Evolutionary conservation across 2,797 vertebrate species (phyloP), one percentile per base, ranked within the genome.

Genomic region (Fratercula arctica): DNA sequence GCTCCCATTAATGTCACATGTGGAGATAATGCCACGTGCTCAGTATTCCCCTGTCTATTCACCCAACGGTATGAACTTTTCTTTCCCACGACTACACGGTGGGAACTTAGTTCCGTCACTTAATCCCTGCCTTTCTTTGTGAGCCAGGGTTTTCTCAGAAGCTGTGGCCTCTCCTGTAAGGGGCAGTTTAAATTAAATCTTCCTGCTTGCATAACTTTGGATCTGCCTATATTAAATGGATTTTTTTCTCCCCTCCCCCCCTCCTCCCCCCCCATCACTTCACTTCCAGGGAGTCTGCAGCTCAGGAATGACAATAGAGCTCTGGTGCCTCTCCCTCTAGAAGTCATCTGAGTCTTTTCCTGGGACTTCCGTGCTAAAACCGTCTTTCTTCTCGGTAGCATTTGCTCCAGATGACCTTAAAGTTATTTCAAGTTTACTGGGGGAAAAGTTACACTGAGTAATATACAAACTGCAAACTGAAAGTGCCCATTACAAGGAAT

Each of bases 41-140:
- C 88, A 80, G 86, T 95, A 95, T 95, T 96, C 92, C 95, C 95
- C 75, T 93, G 93, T 85, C 96, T 92, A 31, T 96, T 96, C 94
- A 78, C 86, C 83, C 90, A 91, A 3, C 1, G 57, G 54, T 64
- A 85, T 2, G 9, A 87, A 93, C 72, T 89, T 85, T 89, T 21
- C 78, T 95, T 96, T 97, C 91, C 96, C 96, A 96, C 67, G 91
- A n/a, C 80, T 70, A 10, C 51, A 6, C 2, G 6, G 74, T 93
- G 92, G 94, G 94, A 96, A 95, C 41, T 94, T 33, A 1, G 73
- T 73, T 83, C 64, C 2, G 0, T 51, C 41, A n/a, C 45, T 77
- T 68, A 37, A 94, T 86, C 72, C 29, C 17, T 51, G 45, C 0
- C 0, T 76, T 67, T 56, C 72, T 82, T 67, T 66, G 35, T 0